These are phyloP conservation scores for Helarctos malayanus DNA, from an alignment of 2,797 vertebrate genomes.

Conservation along the genomic window DNA sequence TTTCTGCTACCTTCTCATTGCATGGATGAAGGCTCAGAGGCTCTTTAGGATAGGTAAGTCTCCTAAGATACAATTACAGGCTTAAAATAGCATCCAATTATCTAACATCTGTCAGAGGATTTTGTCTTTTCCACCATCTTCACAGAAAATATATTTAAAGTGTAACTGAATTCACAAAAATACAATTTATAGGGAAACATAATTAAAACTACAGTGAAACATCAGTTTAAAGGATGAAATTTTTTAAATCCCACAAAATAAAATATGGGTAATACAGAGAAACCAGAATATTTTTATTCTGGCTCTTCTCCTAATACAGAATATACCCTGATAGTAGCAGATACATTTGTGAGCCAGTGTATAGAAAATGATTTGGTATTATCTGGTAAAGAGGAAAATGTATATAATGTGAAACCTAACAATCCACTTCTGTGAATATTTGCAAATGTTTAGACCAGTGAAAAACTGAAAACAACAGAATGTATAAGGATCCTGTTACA, in stretches of 20 bases:
- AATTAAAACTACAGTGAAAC: background rate
- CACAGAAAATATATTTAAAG: background rate
- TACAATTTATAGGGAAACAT: background rate
- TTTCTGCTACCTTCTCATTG: background rate
- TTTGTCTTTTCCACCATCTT: background rate
- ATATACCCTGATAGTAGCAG: background rate
- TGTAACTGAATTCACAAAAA: background rate
- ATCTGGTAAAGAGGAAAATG: background rate
- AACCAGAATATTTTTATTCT: background rate
- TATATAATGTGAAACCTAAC: background rate
- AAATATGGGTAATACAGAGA: background rate
- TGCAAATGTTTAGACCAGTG: background rate
- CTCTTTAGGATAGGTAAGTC: no score
- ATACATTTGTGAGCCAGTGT: background rate
- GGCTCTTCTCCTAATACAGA: background rate
- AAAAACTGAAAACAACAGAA: background rate
- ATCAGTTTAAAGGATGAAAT: background rate
- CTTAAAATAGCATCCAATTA: background rate
- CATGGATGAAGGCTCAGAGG: background rate
- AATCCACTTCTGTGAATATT: background rate
- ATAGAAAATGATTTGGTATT: background rate
- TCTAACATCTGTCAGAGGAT: background rate
- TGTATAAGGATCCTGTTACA: background rate
- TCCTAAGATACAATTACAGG: background rate
- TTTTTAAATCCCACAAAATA: background rate